These are phyloP conservation scores for Siderastrea radians DNA, from an alignment of 92 coral and sea anemone species.

Conservation along the genomic window DNA sequence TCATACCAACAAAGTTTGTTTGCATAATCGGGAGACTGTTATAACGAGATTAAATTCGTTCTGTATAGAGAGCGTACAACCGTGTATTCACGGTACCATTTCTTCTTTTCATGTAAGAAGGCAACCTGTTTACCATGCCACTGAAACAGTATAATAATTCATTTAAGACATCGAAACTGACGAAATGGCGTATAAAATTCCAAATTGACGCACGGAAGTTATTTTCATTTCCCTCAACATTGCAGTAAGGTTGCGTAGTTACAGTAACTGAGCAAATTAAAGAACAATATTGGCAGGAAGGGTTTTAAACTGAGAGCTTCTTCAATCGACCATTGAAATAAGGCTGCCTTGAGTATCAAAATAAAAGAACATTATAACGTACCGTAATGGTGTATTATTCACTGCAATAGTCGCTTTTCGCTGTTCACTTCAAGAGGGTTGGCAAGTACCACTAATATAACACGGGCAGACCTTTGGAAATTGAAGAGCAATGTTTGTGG, in stretches of 20 bases:
- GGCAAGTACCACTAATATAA: neutral
- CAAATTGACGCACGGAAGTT: neutral
- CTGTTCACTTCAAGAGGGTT: neutral
- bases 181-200: neutral
- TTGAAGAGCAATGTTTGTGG: neutral
- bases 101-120: no score
- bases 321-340: neutral
- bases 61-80: no score
- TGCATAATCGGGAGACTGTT: no score
- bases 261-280: neutral
- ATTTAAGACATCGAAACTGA: no score
- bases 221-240: neutral
- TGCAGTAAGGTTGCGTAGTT: neutral
- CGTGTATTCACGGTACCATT: no score
- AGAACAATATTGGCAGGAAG: neutral
- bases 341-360: neutral
- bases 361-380: neutral
- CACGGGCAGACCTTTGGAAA: neutral
- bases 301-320: constrained; percentile 17
- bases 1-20: no score
- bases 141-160: no score
- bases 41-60: no score
- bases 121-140: no score
- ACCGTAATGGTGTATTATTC: constrained; percentile 3
- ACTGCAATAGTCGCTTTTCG: neutral